Conservation (phyloP, 2,113 vertebrate genomes). For the Dasyurus viverrinus region DNA sequence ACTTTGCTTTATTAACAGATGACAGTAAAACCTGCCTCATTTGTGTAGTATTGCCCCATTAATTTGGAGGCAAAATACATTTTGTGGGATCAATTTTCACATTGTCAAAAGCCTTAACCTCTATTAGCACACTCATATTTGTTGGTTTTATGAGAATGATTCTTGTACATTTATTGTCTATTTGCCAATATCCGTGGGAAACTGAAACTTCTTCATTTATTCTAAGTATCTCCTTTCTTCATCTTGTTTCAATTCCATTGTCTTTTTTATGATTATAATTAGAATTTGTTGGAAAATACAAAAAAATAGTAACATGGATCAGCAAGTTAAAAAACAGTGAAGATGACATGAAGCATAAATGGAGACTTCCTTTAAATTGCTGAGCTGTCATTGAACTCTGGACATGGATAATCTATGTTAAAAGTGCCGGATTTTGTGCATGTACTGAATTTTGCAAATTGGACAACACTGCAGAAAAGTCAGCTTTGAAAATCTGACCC, state of each 20-base stretch:
- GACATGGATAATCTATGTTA: not conserved
- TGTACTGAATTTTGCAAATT: not conserved
- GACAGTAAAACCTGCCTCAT: not conserved
- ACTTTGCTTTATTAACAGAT: slow-evolving; percentile 31
- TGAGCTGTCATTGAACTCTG: not conserved
- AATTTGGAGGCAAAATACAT: slow-evolving; percentile 11
- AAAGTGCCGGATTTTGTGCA: not conserved
- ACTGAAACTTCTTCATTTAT: not conserved
- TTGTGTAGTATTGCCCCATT: not conserved
- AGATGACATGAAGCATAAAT: slow-evolving; percentile 47
- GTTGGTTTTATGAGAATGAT: not conserved
- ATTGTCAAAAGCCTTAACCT: slow-evolving; percentile 11
- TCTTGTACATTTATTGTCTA: not conserved
- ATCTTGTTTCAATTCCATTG: not conserved
- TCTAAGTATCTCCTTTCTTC: not conserved
- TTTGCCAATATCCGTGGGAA: not conserved
- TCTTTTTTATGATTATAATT: not conserved
- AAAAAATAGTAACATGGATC: slow-evolving; percentile 1
- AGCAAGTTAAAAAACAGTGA: slow-evolving; percentile 34
- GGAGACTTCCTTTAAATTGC: slow-evolving; percentile 1
- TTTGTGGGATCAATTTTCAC: not conserved
- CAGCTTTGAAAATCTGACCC: slow-evolving; percentile 27
- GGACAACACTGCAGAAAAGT: not conserved
- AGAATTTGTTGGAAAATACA: not conserved
- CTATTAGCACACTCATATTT: not conserved